Conservation (phyloP, 2,888 invertebrate genomes). For the Heteropelma amictum region DNA sequence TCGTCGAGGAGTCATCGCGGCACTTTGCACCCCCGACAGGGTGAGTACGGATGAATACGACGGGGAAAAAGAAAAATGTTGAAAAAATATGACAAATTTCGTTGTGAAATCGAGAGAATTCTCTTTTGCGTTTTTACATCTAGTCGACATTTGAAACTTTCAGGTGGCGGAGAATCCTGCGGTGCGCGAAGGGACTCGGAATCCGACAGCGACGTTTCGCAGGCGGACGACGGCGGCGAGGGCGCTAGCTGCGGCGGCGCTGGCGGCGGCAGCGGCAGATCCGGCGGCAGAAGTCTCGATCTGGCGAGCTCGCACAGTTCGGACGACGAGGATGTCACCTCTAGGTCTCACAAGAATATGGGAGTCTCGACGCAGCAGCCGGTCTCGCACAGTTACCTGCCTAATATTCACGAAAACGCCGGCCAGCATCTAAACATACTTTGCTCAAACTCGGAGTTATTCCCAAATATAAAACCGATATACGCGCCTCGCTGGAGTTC, state of each 20-base stretch:
- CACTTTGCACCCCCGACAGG: conserved; percentile 68
- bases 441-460: conserved; percentile 83
- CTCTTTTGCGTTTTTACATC: background rate
- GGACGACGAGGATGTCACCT: conserved; percentile 85
- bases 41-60: no score
- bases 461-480: conserved; percentile 83
- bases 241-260: conserved; percentile 81
- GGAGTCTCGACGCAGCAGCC: conserved; percentile 74
- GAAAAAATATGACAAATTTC: background rate
- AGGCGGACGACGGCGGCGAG: conserved; percentile 71
- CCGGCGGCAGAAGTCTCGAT: conserved; percentile 89
- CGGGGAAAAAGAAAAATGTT: no score
- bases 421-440: conserved; percentile 75
- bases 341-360: conserved; percentile 73
- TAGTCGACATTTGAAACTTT: background rate
- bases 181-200: conserved; percentile 84
- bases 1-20: conserved; percentile 73
- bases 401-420: conserved; percentile 79
- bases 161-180: conserved; percentile 66
- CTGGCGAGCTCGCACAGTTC: conserved; percentile 97
- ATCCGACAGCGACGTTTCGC: conserved; percentile 89
- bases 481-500: conserved; percentile 85
- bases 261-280: conserved; percentile 67
- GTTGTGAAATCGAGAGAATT: background rate
- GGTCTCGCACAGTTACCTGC: conserved; percentile 79